Evolutionary conservation across 2,797 vertebrate species (phyloP), one percentile per base, ranked within the genome.

Genomic region (Ceyx erithaca): DNA sequence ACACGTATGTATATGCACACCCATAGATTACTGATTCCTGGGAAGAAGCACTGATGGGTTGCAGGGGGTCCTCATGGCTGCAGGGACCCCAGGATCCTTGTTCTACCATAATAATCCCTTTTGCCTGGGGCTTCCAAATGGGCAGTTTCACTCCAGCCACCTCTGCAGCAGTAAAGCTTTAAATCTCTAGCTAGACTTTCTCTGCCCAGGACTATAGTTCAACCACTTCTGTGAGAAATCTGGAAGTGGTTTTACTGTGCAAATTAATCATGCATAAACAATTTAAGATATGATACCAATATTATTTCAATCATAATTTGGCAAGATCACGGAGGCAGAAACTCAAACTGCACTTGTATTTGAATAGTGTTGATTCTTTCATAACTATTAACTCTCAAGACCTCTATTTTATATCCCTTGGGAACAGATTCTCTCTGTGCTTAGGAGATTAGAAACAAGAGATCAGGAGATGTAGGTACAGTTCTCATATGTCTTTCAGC

Each of bases 251-350:
- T 93, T 86, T 77, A 88, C 71, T 80, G 26, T 61, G 64, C 49
- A 71, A 75, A 78, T 92, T 73, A 91, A 55, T 84, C 40, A 15
- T 13, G 35, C 88, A 72, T 70, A 80, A 90, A 91, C 68, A 70
- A 85, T 89, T 75, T 35, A 61, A 58, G 90, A 52, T 52, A 43
- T 2, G 54, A 51, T 48, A 61, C 19, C 0, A 2, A 7, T 85
- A 51, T 78, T 77, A 76, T 82, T 92, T 89, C 52, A 37, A 2
- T 86, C 69, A 28, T 73, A 70, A 87, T 89, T 85, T 92, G 89
- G 64, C 64, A 90, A 81, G 76, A 67, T 35, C 30, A 40, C 51
- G 85, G 85, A 66, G 61, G 83, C 69, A 85, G 71, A 61, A 94
- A 57, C 57, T 84, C 58, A 48, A 14, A 55, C 41, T 40, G 30